phyloP scores from a whole-genome alignment of 1,140 invertebrate genomes.

The Drosophila tani region DNA sequence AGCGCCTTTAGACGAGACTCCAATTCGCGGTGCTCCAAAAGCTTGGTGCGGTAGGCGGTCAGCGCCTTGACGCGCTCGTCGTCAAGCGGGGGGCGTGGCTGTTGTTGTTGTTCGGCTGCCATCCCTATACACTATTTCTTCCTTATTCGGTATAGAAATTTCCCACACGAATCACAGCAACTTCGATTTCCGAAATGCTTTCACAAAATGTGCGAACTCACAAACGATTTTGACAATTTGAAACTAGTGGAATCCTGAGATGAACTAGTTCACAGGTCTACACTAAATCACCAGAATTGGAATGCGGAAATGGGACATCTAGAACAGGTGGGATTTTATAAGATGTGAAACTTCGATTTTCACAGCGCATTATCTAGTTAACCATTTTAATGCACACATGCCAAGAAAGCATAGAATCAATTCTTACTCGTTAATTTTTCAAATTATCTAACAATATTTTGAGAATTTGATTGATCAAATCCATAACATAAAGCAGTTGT shows the following conservation, averaged over 20 bases:
- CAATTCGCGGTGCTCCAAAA: constrained; percentile 98
- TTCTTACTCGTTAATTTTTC: too few species aligned
- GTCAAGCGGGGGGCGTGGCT: not conserved
- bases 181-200: not conserved
- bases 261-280: not conserved
- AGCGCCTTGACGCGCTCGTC: constrained; percentile 91
- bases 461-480: too few species aligned
- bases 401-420: too few species aligned
- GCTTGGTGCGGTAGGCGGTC: constrained; percentile 96
- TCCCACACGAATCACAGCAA: not conserved
- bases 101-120: constrained; percentile 3
- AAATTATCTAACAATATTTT: too few species aligned
- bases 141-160: not conserved
- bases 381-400: too few species aligned
- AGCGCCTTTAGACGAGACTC: constrained; percentile 97
- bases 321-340: too few species aligned
- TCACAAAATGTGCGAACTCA: constrained; percentile 20
- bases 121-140: constrained; percentile 2
- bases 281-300: not conserved
- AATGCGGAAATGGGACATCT: not conserved
- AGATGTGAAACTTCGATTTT: too few species aligned
- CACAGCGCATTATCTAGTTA: too few species aligned
- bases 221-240: constrained; percentile 16
- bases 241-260: not conserved
- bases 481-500: too few species aligned